Evolutionary conservation across 1,140 invertebrate genomes (phyloP), one percentile per base, ranked within the genome.

Genomic region (Phenacoccus solenopsis): DNA sequence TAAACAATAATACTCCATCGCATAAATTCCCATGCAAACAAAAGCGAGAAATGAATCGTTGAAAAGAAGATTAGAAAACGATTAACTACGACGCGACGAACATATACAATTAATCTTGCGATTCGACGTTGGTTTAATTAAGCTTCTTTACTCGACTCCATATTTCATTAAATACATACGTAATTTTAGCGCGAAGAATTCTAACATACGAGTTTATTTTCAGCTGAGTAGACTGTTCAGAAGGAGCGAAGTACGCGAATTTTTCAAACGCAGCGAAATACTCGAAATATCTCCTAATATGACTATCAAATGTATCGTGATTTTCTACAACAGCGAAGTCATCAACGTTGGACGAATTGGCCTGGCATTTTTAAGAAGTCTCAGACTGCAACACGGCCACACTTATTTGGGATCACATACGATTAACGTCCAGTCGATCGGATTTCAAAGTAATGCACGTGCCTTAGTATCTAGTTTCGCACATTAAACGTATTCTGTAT

Each of bases 341-440:
- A 59, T 75, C 35, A 74, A 72, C 9, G 69, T 74, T 22, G 72
- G 78, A 56, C 75, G 76, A 61, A 73, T 78, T 7, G 79, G 78
- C 2, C 71, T 79, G n/a, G 77, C 75, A 10, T 80, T 80, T 69
- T 72, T 79, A 1, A 73, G 74, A 56, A 78, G 78, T 5, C 74
- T 80, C 12, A 71, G 74, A 28, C 76, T 76, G 30, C 74, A 74
- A 10, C 77, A 78, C 49, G 75, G 75, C 0, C 76, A 79, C 22
- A 75, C 76, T 13, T 78, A 76, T 75, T 73, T 79, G 4, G 79
- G 78, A 21, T 72, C 75, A 28, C 78, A 74, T 71, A 73, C 73
- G 24, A 73, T 80, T 25, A 77, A 80, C 74, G 75, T 80, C 20
- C 77, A 78, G 59, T 79, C 79, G 9, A 79, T 80, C 64, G 75